These are phyloP conservation scores for Cottus gobio DNA, from an alignment of 2,113 vertebrate species.

Conservation along the genomic window DNA sequence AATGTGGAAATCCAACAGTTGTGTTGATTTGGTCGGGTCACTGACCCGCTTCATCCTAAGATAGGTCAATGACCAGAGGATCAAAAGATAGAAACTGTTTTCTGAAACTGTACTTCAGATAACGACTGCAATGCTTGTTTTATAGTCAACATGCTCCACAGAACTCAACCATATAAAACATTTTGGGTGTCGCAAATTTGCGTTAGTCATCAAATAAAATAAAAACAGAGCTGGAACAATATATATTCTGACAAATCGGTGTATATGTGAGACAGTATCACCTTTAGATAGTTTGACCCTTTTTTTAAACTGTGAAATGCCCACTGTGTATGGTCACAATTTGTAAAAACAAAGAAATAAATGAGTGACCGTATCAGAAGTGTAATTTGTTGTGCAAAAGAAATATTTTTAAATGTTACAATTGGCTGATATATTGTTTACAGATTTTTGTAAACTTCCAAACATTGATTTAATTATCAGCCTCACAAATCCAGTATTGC, in stretches of 20 bases:
- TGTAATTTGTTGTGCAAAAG: no score
- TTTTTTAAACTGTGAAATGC: no score
- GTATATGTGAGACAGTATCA: neutral
- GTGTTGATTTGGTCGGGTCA: slow-evolving; percentile 26
- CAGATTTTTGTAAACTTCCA: no score
- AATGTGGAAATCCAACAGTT: neutral
- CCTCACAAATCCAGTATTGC: no score
- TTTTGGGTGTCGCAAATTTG: neutral
- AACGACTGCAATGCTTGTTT: neutral
- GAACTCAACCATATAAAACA: neutral
- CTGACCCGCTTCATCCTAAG: slow-evolving; percentile 13
- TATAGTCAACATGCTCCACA: neutral
- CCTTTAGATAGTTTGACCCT: no score
- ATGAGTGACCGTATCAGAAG: no score
- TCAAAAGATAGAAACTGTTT: slow-evolving; percentile 3
- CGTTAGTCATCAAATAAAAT: neutral
- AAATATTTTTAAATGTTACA: no score
- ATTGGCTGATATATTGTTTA: no score
- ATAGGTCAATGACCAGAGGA: slow-evolving; percentile 34
- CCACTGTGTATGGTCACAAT: no score
- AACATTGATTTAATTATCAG: no score
- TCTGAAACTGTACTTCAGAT: neutral
- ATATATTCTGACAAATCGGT: neutral
- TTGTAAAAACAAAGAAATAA: no score
- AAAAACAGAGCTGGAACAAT: neutral